phyloP scores from a whole-genome alignment of 2,113 vertebrate genomes.

The Stercorarius parasiticus region DNA sequence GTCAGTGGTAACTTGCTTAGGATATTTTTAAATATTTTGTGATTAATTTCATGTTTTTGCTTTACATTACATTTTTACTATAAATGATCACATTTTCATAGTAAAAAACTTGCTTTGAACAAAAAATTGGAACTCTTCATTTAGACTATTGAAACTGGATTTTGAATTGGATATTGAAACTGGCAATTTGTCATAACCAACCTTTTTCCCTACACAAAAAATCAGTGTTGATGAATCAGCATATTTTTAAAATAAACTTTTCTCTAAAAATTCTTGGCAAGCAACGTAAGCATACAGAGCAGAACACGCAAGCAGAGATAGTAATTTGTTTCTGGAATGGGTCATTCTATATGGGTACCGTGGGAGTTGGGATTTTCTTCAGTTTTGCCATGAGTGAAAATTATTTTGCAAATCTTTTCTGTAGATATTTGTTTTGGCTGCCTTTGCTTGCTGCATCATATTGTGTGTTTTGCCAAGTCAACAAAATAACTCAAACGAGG shows the following conservation, averaged over 20 bases:
- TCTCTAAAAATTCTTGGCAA: background rate
- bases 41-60: background rate
- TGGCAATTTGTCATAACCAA: background rate
- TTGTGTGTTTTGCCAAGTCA: background rate
- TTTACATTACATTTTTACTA: background rate
- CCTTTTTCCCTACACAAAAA: background rate
- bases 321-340: background rate
- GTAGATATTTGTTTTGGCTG: background rate
- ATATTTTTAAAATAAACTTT: background rate
- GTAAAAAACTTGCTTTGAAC: background rate
- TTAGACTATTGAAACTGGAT: background rate
- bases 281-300: background rate
- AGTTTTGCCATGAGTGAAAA: background rate
- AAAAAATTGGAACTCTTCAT: background rate
- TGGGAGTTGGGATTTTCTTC: conserved; percentile 1
- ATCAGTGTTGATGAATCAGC: conserved; percentile 13
- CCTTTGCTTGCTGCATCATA: background rate
- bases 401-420: background rate
- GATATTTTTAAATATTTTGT: background rate
- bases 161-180: background rate
- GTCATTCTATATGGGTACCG: background rate
- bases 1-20: background rate
- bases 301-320: background rate
- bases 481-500: background rate
- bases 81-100: background rate